phyloP scores from a whole-genome alignment of 1,140 invertebrate genomes.

The Caenorhabditis remanei region DNA sequence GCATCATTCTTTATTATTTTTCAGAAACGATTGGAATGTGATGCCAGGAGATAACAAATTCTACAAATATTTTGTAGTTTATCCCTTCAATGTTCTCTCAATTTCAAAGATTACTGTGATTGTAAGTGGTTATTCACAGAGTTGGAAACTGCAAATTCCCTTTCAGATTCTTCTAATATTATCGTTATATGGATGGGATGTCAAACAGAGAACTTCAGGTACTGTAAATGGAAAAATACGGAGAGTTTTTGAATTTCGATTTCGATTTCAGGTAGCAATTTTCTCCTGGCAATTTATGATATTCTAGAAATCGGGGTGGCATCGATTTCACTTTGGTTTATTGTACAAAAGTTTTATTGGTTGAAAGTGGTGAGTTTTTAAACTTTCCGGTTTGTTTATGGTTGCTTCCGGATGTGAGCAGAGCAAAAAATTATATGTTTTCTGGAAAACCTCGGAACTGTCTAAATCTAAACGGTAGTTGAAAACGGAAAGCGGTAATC shows the following conservation, averaged over 20 bases:
- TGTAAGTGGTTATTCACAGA: neutral
- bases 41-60: slow-evolving; percentile 52
- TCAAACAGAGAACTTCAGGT: slow-evolving; percentile 32
- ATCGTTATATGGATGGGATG: slow-evolving; percentile 30
- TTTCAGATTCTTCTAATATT: slow-evolving; percentile 3
- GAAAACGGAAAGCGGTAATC: too few relatives aligned
- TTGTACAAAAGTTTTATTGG: slow-evolving; percentile 49
- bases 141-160: neutral
- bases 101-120: slow-evolving; percentile 46
- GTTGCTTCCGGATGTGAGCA: too few relatives aligned
- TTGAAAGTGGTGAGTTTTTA: slow-evolving; percentile 23
- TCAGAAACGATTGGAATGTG: slow-evolving; percentile 36
- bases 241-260: neutral
- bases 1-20: neutral
- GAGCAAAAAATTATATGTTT: too few relatives aligned
- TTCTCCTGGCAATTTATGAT: slow-evolving; percentile 38
- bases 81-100: slow-evolving; percentile 37
- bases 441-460: too few relatives aligned
- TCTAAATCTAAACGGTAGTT: too few relatives aligned
- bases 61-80: slow-evolving; percentile 47
- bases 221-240: neutral
- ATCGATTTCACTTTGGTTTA: slow-evolving; percentile 18
- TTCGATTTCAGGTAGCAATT: slow-evolving; percentile 10
- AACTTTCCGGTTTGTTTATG: too few relatives aligned
- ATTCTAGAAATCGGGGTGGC: slow-evolving; percentile 26